Evolutionary conservation across 2,888 invertebrate genomes (phyloP), one percentile per base, ranked within the genome.

Genomic region (Plusia festucae): DNA sequence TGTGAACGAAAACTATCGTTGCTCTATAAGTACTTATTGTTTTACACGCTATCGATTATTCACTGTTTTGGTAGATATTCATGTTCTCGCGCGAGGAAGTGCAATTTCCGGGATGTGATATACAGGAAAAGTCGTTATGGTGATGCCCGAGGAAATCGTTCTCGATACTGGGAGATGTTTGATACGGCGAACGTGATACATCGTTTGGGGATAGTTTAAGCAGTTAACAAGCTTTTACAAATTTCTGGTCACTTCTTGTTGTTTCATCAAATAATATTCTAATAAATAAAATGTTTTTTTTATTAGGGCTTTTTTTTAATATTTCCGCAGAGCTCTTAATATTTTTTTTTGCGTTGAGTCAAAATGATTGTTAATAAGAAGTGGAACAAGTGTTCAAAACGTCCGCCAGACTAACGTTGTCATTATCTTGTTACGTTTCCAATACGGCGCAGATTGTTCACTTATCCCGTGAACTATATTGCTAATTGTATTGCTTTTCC

Each of bases 71-170:
- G 76, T 65, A 70, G 61, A 77, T 66, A 74, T 76, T 70, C 77
- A 75, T 77, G 72, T 62, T 70, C 72, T 68, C 70, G 74, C 66
- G 64, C 52, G 67, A 78, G 84, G 81, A 85, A 83, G 81, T 85
- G 85, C 84, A 82, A 86, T 86, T 82, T 85, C 83, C 84, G 78
- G 76, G 73, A 65, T 70, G 76, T 65, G 79, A 78, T 79, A 78
- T 65, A 75, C 77, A 78, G 79, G 78, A 82, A 82, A 80, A 79
- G 70, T 82, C 73, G 72, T 79, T 79, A 82, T 68, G 69, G 69
- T 72, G 73, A 79, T 70, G 78, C 68, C 65, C 53, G 57, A 73
- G 68, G 70, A 74, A 72, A 76, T 74, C 63, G 72, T 63, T 69
- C 65, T 22, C 70, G 74, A 81, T 76, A 74, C 70, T 15, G 60